Evolutionary conservation across 2,888 invertebrate species (phyloP).

Genomic region (Eilema griseolum): DNA sequence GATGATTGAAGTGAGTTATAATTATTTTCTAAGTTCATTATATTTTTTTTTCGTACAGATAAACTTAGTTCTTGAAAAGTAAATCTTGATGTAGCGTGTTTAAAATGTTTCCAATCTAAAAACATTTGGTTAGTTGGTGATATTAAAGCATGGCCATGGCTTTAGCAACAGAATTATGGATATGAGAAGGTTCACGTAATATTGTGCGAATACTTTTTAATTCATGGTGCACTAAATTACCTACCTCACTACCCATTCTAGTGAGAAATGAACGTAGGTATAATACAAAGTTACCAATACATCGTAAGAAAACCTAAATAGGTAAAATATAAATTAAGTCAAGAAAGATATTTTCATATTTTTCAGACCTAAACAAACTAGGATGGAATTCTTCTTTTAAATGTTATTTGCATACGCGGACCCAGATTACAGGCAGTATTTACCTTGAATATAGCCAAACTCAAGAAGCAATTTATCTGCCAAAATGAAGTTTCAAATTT

Average conservation of each 20-base stretch:
- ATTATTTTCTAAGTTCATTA: neutral
- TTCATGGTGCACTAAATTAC: no score
- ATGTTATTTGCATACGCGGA: slow-evolving; percentile 71
- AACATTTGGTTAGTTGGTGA: no score
- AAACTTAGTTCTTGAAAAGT: no score
- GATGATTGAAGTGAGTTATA: neutral
- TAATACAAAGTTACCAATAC: neutral
- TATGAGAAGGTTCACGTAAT: neutral
- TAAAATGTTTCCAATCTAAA: no score
- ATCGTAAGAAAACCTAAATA: neutral
- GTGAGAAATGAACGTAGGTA: no score
- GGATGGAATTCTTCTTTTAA: slow-evolving; percentile 53
- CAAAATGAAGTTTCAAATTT: slow-evolving; percentile 84
- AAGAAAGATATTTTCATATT: slow-evolving; percentile 5
- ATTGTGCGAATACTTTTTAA: no score
- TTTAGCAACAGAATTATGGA: neutral
- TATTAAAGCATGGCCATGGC: no score
- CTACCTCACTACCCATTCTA: no score
- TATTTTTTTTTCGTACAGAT: neutral
- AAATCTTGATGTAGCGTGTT: no score
- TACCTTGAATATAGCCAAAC: slow-evolving; percentile 78
- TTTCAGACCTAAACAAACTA: slow-evolving; percentile 27
- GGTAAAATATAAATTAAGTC: neutral
- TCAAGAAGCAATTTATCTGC: slow-evolving; percentile 83
- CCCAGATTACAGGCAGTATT: slow-evolving; percentile 76